phyloP scores from a whole-genome alignment of 2,888 invertebrate genomes.

The Leistus spinibarbis region DNA sequence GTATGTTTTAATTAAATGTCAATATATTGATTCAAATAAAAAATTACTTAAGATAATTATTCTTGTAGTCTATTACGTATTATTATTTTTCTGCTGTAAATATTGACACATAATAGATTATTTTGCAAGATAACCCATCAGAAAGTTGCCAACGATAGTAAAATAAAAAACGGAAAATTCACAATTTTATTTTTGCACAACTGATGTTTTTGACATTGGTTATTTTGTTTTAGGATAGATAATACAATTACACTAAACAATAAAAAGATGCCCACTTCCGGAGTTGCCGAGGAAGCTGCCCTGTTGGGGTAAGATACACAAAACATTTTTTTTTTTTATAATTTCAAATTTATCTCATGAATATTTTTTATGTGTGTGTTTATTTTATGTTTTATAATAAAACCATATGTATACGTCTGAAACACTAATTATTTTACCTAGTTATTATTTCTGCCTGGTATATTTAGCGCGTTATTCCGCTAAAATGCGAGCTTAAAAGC shows the following conservation, averaged over 20 bases:
- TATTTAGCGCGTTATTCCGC: neutral
- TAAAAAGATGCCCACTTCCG: slow-evolving; percentile 71
- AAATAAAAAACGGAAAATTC: neutral
- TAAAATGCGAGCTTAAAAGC: neutral
- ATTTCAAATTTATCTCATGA: neutral
- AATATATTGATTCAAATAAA: too few species aligned
- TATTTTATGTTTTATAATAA: neutral
- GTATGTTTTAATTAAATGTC: too few species aligned
- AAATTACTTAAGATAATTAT: too few species aligned
- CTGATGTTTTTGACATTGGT: neutral
- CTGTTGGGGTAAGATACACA: slow-evolving; percentile 78
- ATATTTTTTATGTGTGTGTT: slow-evolving; percentile 17
- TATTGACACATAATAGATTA: neutral
- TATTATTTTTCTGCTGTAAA: too few species aligned
- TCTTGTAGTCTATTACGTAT: too few species aligned
- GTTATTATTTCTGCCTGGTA: neutral
- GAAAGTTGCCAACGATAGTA: neutral
- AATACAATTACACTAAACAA: slow-evolving; percentile 54
- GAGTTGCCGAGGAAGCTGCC: slow-evolving; percentile 83
- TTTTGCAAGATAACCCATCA: neutral
- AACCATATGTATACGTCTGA: neutral
- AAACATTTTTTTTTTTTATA: slow-evolving; percentile 29
- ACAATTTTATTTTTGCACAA: neutral
- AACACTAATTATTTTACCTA: neutral
- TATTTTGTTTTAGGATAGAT: slow-evolving; percentile 54